Percentiles rank a stretch among this genome's conserved stretches.
These are phyloP conservation scores for Sialia sialis DNA, from an alignment of 2,113 vertebrate genomes.

Conservation along the genomic window DNA sequence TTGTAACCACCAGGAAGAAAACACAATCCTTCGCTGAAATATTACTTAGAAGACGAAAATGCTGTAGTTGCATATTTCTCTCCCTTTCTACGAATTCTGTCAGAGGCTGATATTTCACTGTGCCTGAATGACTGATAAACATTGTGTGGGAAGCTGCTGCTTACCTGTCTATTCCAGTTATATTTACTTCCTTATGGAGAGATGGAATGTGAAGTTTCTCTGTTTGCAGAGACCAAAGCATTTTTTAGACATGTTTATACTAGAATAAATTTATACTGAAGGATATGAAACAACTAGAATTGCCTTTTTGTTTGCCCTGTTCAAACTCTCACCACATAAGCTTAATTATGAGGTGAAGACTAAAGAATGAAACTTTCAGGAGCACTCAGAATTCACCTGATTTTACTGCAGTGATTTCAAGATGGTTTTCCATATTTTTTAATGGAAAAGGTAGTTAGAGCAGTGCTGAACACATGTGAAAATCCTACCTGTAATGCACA, in stretches of 20 bases:
- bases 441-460: background rate
- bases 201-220: slow-evolving; percentile 37
- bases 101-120: background rate
- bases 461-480: background rate
- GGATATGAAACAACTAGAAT: background rate
- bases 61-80: background rate
- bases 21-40: background rate
- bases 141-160: background rate
- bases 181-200: slow-evolving; percentile 39
- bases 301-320: background rate
- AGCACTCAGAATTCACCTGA: background rate
- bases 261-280: slow-evolving; percentile 5
- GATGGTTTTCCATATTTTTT: background rate
- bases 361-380: background rate
- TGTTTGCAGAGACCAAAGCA: background rate
- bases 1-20: background rate
- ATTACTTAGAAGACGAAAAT: background rate
- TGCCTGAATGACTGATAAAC: background rate
- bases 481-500: background rate
- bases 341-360: background rate
- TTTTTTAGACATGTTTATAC: slow-evolving; percentile 56
- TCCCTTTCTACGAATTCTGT: background rate
- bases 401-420: background rate
- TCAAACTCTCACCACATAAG: background rate
- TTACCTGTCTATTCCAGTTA: slow-evolving; percentile 37